Evolutionary conservation across 2,888 invertebrate genomes (phyloP).

Genomic region (Hofmannophila pseudospretella): DNA sequence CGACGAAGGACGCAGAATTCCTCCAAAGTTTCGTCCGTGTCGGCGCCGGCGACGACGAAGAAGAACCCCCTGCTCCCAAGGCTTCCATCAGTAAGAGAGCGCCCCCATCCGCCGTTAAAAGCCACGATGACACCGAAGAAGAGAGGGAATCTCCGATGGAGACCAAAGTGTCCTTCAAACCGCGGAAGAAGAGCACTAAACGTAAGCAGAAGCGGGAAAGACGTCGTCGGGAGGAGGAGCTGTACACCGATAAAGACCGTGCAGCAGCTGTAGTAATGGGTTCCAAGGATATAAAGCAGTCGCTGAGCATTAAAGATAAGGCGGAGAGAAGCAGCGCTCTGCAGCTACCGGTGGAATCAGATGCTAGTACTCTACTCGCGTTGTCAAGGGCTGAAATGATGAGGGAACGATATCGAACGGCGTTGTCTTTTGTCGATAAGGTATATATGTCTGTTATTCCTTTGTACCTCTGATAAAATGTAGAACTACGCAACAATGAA

Average conservation of each 20-base stretch:
- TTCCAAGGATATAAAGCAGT: conserved; percentile 91
- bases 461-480: too few species aligned
- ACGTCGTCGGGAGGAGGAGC: conserved; percentile 80
- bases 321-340: conserved; percentile 85
- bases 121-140: conserved; percentile 34
- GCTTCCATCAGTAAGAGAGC: conserved; percentile 65
- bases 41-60: conserved; percentile 78
- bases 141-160: conserved; percentile 49
- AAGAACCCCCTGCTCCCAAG: conserved; percentile 60
- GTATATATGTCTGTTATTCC: too few species aligned
- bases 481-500: too few species aligned
- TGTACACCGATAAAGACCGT: conserved; percentile 93
- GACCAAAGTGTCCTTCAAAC: conserved; percentile 54
- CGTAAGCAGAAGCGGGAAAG: conserved; percentile 58
- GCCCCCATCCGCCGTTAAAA: conserved; percentile 48
- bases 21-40: conserved; percentile 88
- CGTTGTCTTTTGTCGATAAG: conserved; percentile 88
- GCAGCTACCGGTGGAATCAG: conserved; percentile 87
- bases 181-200: conserved; percentile 47
- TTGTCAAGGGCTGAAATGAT: conserved; percentile 87
- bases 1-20: conserved; percentile 84
- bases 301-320: conserved; percentile 86
- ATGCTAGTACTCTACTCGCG: conserved; percentile 85
- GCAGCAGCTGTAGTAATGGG: conserved; percentile 94
- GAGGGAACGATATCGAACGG: conserved; percentile 84